Conservation (phyloP, 2,797 vertebrate genomes). For the Mastacembelus armatus region DNA sequence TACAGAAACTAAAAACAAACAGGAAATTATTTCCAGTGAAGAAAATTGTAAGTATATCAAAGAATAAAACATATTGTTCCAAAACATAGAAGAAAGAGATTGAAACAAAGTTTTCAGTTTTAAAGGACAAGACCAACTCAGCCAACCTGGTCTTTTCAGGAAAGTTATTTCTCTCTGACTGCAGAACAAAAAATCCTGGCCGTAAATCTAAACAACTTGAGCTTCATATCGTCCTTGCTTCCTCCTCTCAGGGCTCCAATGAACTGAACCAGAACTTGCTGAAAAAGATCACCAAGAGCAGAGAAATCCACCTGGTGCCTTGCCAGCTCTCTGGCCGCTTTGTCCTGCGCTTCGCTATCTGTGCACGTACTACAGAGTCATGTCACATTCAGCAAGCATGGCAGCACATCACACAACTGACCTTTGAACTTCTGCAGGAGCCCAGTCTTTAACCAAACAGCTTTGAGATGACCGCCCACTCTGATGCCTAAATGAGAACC, state of each 20-base stretch:
- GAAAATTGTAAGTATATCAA: too few species aligned
- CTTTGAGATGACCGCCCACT: background rate
- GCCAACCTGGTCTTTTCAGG: too few species aligned
- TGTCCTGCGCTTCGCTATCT: slow-evolving; percentile 92
- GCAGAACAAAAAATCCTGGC: too few species aligned
- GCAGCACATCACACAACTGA: slow-evolving; percentile 89
- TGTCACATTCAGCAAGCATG: slow-evolving; percentile 89
- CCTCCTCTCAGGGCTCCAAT: slow-evolving; percentile 87
- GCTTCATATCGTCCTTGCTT: background rate
- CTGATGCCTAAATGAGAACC: slow-evolving; percentile 29
- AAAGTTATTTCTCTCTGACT: too few species aligned
- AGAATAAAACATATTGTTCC: too few species aligned
- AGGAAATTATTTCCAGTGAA: too few species aligned
- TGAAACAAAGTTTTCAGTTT: too few species aligned
- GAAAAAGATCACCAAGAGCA: slow-evolving; percentile 86
- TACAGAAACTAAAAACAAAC: too few species aligned
- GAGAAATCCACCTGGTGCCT: slow-evolving; percentile 93
- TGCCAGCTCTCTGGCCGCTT: slow-evolving; percentile 88
- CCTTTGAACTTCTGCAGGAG: slow-evolving; percentile 83
- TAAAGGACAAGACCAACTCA: too few species aligned
- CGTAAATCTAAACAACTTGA: background rate
- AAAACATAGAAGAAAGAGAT: too few species aligned
- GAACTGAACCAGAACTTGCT: slow-evolving; percentile 89
- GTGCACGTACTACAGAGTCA: slow-evolving; percentile 85
- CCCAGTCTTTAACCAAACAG: slow-evolving; percentile 51